Evolutionary conservation across 2,888 invertebrate genomes (phyloP), one percentile per base, ranked within the genome.

Genomic region (Ophion ellenae): DNA sequence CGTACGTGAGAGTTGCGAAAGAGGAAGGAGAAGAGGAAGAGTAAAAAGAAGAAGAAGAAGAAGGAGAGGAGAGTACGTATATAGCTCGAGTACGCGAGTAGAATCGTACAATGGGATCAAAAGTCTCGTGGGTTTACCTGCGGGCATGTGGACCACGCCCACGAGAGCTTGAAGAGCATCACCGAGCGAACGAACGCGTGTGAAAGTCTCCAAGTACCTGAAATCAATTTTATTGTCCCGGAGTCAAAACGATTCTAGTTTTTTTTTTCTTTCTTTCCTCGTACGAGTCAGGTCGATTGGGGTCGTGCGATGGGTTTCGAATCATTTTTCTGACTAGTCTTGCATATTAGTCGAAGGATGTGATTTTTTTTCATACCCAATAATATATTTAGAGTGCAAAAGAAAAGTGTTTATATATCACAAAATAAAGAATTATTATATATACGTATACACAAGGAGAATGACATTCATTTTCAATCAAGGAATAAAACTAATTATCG

Each of bases 201-300:
- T 91, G 91, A 90, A 90, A 90, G 90, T 90, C 82, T 67, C 73
- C 53, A n/a, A 69, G 83, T 70, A 81, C 88, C 87, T 87, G n/a
- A 90, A 91, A 91, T 90, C 88, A 81, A 66, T 57, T 70, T 88
- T 81, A 90, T 92, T 90, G 89, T 91, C 84, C 61, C 75, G 82
- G 69, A 90, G 88, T 91, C 89, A 89, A 90, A 91, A 91, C 90
- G 88, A 88, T 89, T 88, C 86, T 85, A 88, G 67, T 87, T 81
- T 83, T 71, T 81, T 83, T 63, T 63, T 63, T 28, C 14, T 63
- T 63, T 63, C n/a, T 63, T 63, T 28, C 4, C 47, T 14, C 47
- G 14, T 20, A 61, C 20, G 61, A 20, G 20, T 61, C 61, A 20
- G 61, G 61, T 61, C 61, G n/a, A 24, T 61, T 2, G 45, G 1